Evolutionary conservation across 2,113 vertebrate species (phyloP), one percentile per base, ranked within the genome.

Genomic region (Neoarius graeffei): DNA sequence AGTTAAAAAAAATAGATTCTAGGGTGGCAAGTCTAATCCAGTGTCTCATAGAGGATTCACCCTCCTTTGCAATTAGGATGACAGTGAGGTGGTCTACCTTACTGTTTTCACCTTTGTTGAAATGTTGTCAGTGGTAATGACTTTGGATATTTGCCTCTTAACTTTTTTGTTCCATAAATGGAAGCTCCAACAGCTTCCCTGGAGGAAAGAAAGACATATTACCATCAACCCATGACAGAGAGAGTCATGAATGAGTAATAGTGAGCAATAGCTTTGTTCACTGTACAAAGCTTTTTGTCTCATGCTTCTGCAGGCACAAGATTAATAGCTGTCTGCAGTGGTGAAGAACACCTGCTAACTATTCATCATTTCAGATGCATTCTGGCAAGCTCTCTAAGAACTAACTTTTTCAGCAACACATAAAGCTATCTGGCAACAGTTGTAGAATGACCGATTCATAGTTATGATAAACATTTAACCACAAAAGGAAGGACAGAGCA

Each of bases 331-430:
- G 66, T 90, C 88, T 71, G 85, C 84, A 87, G 71, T 83, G 87
- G 85, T 88, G 84, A 88, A 89, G 88, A 90, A 91, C 88, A 92
- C 89, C 92, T 93, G 92, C 89, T 91, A 89, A 91, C 89, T 87
- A 92, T 92, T 91, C 89, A 92, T 92, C 91, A 93, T 87, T 79
- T 56, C 62, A 54, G 67, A 84, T 86, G 27, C 17, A 84, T 86
- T 83, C 81, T 90, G 88, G 90, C 83, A 89, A 88, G 69, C 73
- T 59, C 30, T 62, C 81, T 76, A 35, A 76, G 57, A 76, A 35
- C 42, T 52, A 35, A 85, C 73, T 69, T 84, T 81, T 86, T 89
- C 59, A 77, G 79, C 71, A 90, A 81, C 30, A 19, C 86, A 86
- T 86, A 86, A 86, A 71, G 64, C 10, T 52, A 69, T 80, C 57